phyloP scores from a whole-genome alignment of 2,113 vertebrate genomes.

The Silurus asotus region DNA sequence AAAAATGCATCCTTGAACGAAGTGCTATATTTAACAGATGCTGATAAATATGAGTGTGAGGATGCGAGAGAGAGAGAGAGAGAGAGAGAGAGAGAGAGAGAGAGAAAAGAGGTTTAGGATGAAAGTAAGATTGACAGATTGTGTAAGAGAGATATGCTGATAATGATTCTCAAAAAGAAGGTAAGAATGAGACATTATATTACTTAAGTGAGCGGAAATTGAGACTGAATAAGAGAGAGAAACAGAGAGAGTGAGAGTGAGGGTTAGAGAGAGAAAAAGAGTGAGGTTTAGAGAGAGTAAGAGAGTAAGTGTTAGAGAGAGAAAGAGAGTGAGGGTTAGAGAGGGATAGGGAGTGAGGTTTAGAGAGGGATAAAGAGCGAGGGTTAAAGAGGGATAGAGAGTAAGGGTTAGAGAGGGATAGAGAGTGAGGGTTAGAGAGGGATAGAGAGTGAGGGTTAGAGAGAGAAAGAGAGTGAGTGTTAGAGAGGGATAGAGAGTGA shows the following conservation, averaged over 20 bases:
- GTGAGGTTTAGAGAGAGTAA: too few relatives aligned
- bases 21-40: background rate
- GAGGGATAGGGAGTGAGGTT: too few relatives aligned
- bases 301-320: too few relatives aligned
- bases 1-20: background rate
- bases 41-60: too few relatives aligned
- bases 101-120: background rate
- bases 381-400: background rate
- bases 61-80: background rate
- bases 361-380: too few relatives aligned
- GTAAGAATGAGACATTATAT: background rate
- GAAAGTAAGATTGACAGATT: background rate
- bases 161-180: background rate
- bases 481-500: too few relatives aligned
- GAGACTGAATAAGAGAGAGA: background rate
- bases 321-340: too few relatives aligned
- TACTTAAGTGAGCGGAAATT: background rate
- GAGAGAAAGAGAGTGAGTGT: background rate
- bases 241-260: too few relatives aligned
- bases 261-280: too few relatives aligned
- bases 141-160: background rate
- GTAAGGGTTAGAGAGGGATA: background rate
- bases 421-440: background rate
- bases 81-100: background rate
- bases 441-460: too few relatives aligned